Evolutionary conservation across 2,113 vertebrate species (phyloP).

Genomic region (Tachycineta bicolor): DNA sequence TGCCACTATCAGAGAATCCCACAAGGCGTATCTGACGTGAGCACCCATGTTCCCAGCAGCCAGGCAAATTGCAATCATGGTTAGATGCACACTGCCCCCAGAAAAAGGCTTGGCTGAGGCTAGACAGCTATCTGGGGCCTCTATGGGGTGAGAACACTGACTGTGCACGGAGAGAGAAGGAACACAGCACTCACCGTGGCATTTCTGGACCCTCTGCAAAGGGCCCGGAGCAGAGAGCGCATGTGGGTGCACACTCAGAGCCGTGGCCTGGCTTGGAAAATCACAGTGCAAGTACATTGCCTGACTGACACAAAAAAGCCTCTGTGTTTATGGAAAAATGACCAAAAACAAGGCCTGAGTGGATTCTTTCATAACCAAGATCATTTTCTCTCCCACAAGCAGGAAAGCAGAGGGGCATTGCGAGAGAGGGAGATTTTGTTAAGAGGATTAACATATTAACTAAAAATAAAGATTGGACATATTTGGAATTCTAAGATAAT

Average conservation of each 20-base stretch:
- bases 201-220: background rate
- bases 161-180: rapidly evolving
- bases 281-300: background rate
- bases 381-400: background rate
- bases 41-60: background rate
- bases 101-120: background rate
- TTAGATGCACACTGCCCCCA: background rate
- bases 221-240: background rate
- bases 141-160: background rate
- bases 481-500: slow-evolving; percentile 61
- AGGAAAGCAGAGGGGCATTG: background rate
- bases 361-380: slow-evolving; percentile 29
- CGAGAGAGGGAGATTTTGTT: slow-evolving; percentile 28
- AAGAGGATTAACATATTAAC: slow-evolving; percentile 62
- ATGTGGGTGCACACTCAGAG: rapidly evolving
- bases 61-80: background rate
- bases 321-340: background rate
- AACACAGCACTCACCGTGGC: background rate
- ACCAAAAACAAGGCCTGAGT: background rate
- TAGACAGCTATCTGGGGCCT: background rate
- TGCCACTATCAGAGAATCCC: background rate
- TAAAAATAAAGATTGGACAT: slow-evolving; percentile 56
- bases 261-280: background rate
- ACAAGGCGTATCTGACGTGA: background rate
- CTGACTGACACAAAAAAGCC: background rate